Base-by-base conservation (phyloP, 2,113 vertebrate species). In the Microtus ochrogaster region DNA sequence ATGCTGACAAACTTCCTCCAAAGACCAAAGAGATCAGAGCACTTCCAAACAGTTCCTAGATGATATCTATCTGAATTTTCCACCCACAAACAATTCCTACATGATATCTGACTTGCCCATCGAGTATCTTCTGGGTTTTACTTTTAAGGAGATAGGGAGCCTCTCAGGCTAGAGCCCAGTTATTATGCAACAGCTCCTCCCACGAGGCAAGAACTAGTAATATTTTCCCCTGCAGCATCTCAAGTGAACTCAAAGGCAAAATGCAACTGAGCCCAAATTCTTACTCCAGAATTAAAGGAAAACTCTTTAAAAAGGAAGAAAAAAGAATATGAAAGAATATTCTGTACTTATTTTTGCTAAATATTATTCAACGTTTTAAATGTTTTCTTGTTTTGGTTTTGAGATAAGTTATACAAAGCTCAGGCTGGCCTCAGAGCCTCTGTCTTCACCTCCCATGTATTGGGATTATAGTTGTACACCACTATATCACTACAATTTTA, bases 121-220 rank as follows among this genome's bases (percentile, higher is more conserved):
- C 12, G 41, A 96, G 49, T 19, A 77, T 12, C 52, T 0, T 79
- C 19, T 65, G 0, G 5, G 30, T 89, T 85, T 95, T 49, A 89
- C 84, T 91, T 6, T 33, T 33, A 91, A 55, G 33, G 17, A 86
- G 16, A 30, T 87, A 70, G 63, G 82, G 89, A 58, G 19, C 10
- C 16, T 68, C 36, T 92, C 36, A 44, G 4, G 55, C 16, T 16
- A 55, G 55, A 55, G 2, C 4, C 55, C 55, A 17, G 16, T 55
- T 55, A 55, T 55, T 55, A 79, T 10, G 61, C 3, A 74, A 47
- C 24, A 55, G 83, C 94, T 92, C 66, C 58, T 91, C 55, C 79
- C 74, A 76, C 24, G 73, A 77, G 5, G 5, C 79, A 84, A 97
- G 24, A 96, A 90, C 91, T 7, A 36, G 49, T 36, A 72, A 72